Base-by-base conservation (phyloP, 2,888 invertebrate species). In the Eurytoma californica region DNA sequence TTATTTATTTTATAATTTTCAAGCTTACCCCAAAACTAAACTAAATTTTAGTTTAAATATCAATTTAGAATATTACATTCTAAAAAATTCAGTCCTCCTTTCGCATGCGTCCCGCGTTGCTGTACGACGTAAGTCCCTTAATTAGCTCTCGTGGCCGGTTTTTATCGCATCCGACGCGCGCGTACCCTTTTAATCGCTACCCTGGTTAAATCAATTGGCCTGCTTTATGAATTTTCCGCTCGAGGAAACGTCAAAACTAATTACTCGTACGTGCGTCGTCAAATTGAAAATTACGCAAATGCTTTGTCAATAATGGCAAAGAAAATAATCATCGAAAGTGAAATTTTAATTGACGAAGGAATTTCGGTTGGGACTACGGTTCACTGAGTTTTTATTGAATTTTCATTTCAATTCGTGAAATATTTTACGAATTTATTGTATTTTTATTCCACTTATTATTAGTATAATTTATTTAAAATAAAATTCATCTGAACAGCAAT, bases 201-300 rank as follows among this genome's bases (percentile, higher is more conserved):
- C n/a, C 53, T 14, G 53, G 9, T n/a, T 53, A 53, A 53, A 53
- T 20, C 60, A 47, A 13, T 28, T 9, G 20, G 47, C 12, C 49
- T 53, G 61, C 51, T 72, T 60, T 49, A 72, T 49, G 60, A 72
- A 72, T 61, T 61, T 61, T 39, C 39, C 39, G 39, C 39, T 39
- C 39, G 39, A 7, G 7, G 39, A 39, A 39, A 39, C 39, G 39
- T 39, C 39, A 39, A 39, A 39, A 39, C 3, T 28, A 72, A 72
- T 72, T 13, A 12, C 20, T 16, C 9, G 13, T 20, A 3, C 47
- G 55, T 39, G 24, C 20, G 24, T 60, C 63, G 65, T 49, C 18
- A 77, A 83, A 84, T 84, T 82, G 83, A 82, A 84, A 81, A 85
- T 83, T 85, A 84, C 83, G 83, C 82, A 83, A 83, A 83, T 75